Conservation (phyloP, 2,113 vertebrate species). For the Psephotus haematonotus region DNA sequence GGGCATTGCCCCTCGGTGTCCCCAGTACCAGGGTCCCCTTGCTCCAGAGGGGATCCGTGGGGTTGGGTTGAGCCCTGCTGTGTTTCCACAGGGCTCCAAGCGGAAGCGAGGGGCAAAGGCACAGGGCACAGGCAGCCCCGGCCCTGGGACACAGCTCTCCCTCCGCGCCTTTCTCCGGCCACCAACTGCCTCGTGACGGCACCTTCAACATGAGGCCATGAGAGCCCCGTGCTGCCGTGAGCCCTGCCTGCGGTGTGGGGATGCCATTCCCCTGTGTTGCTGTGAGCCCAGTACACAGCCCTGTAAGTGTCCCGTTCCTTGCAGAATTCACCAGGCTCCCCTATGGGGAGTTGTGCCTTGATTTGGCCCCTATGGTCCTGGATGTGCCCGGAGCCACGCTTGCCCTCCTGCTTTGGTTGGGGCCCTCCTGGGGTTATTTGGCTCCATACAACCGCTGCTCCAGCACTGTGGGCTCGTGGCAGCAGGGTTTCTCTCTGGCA, state of each 20-base stretch:
- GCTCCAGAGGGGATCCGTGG: fast-evolving
- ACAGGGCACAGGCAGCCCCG: background rate
- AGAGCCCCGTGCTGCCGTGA: fast-evolving
- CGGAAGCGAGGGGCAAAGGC: slow-evolving; percentile 13
- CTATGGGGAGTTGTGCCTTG: fast-evolving
- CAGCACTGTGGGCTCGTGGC: fast-evolving
- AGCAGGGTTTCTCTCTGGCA: background rate
- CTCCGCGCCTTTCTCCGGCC: slow-evolving; percentile 70
- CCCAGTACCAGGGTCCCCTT: background rate
- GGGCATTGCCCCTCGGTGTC: background rate
- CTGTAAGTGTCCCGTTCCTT: background rate
- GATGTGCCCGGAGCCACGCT: background rate
- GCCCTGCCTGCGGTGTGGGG: fast-evolving
- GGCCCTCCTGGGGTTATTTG: fast-evolving
- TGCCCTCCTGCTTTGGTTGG: background rate
- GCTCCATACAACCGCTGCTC: fast-evolving
- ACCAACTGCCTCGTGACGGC: background rate
- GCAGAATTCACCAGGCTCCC: fast-evolving
- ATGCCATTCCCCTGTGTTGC: background rate
- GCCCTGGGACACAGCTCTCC: slow-evolving; percentile 69
- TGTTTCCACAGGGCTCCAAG: slow-evolving; percentile 68
- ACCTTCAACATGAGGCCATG: fast-evolving
- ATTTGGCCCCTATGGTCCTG: background rate
- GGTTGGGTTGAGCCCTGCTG: background rate
- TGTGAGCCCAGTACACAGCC: fast-evolving